Evolutionary conservation across 2,113 vertebrate species (phyloP).

Genomic region (Oenanthe melanoleuca): DNA sequence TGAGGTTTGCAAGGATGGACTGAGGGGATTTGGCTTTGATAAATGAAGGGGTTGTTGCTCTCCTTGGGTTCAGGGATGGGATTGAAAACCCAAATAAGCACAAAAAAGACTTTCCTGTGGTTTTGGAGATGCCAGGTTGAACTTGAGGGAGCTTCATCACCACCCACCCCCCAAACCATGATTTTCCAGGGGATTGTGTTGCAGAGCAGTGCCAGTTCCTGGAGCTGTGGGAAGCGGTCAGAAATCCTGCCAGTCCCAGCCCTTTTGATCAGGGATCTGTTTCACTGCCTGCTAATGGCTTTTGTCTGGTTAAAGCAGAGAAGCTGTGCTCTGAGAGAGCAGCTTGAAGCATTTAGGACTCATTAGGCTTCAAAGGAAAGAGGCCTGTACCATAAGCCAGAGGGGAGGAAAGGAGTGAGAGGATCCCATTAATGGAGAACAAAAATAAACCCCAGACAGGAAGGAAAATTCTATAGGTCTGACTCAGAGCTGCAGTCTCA

Average conservation of each 20-base stretch:
- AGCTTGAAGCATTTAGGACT: slow-evolving; percentile 65
- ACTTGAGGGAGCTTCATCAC: background rate
- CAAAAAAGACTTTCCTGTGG: background rate
- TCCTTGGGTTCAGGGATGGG: background rate
- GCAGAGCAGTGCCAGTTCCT: background rate
- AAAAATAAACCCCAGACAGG: slow-evolving; percentile 65
- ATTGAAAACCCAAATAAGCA: background rate
- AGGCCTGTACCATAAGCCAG: background rate
- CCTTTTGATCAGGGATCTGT: slow-evolving; percentile 16
- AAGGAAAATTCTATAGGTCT: slow-evolving; percentile 67
- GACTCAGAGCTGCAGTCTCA: slow-evolving; percentile 47
- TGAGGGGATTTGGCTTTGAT: background rate
- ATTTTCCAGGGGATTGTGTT: background rate
- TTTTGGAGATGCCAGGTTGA: background rate
- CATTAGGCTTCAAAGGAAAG: slow-evolving; percentile 61
- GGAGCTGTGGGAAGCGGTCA: background rate
- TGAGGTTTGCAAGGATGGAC: background rate
- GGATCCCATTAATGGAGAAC: slow-evolving; percentile 47
- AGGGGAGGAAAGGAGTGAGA: slow-evolving; percentile 46
- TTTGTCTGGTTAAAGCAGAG: slow-evolving; percentile 33
- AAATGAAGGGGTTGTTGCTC: background rate
- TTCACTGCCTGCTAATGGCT: slow-evolving; percentile 40
- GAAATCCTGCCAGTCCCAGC: background rate
- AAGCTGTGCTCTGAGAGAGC: background rate
- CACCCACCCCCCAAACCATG: fast-evolving